phyloP scores from a whole-genome alignment of 2,113 vertebrate genomes.

The Colaptes auratus region DNA sequence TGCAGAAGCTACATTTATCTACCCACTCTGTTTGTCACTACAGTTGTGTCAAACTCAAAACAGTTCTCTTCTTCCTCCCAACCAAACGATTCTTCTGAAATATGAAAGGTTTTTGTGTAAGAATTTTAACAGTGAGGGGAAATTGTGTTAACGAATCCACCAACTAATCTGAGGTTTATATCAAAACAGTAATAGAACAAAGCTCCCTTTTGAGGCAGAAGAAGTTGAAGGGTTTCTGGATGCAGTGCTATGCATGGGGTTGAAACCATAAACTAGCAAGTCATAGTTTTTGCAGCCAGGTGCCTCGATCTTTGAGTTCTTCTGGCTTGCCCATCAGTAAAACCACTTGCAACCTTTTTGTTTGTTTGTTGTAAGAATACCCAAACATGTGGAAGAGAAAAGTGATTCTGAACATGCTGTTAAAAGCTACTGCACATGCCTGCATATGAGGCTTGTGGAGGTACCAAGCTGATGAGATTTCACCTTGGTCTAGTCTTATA shows the following conservation, averaged over 20 bases:
- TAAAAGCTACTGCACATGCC: neutral
- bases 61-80: neutral
- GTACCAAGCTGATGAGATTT: neutral
- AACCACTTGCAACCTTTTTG: neutral
- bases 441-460: neutral
- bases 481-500: neutral
- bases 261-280: neutral
- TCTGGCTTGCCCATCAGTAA: neutral
- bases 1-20: slow-evolving; percentile 68
- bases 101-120: neutral
- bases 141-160: neutral
- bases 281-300: neutral
- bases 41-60: slow-evolving; percentile 58
- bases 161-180: neutral
- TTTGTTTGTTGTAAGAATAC: neutral
- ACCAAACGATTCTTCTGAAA: rapidly evolving
- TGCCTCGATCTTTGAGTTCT: neutral
- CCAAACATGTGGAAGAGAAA: neutral
- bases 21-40: slow-evolving; percentile 54
- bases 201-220: neutral
- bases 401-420: neutral
- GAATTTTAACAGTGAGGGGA: rapidly evolving
- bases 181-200: rapidly evolving
- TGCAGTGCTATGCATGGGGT: rapidly evolving
- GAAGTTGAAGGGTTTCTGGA: neutral